phyloP scores from a whole-genome alignment of 2,797 vertebrate genomes.

The Pseudochaenichthys georgianus region DNA sequence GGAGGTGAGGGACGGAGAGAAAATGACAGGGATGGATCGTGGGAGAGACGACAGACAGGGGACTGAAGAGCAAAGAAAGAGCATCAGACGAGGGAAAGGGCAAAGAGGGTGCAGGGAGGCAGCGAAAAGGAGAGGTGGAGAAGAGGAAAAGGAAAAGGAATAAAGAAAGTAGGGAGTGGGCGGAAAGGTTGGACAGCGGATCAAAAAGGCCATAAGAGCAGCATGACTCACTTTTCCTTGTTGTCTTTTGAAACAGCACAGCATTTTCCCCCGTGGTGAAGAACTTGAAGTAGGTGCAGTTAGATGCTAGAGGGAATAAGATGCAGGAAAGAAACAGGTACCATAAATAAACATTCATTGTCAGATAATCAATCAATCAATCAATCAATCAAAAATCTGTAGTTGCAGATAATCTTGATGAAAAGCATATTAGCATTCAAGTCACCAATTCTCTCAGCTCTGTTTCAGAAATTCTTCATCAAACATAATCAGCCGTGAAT shows the following conservation, averaged over 20 bases:
- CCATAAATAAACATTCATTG: conserved; percentile 12
- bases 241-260: conserved; percentile 88
- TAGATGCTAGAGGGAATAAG: conserved; percentile 80
- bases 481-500: conserved; percentile 55
- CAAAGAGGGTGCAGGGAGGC: not conserved
- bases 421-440: conserved; percentile 43
- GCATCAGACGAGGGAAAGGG: not conserved
- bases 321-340: not conserved
- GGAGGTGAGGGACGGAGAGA: conserved; percentile 39
- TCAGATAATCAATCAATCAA: too few relatives aligned
- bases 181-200: conserved; percentile 29
- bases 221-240: conserved; percentile 86
- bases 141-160: conserved; percentile 11
- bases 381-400: too few relatives aligned
- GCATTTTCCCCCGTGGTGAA: conserved; percentile 91
- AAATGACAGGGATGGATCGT: not conserved
- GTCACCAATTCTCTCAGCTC: conserved; percentile 2
- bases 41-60: not conserved
- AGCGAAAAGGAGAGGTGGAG: not conserved
- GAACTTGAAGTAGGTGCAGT: conserved; percentile 94
- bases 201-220: conserved; percentile 26
- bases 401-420: conserved; percentile 13
- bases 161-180: conserved; percentile 40
- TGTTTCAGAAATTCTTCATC: conserved; percentile 46
- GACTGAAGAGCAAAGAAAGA: not conserved